phyloP scores from a whole-genome alignment of 92 coral and sea anemone species.

The Metridium senile region DNA sequence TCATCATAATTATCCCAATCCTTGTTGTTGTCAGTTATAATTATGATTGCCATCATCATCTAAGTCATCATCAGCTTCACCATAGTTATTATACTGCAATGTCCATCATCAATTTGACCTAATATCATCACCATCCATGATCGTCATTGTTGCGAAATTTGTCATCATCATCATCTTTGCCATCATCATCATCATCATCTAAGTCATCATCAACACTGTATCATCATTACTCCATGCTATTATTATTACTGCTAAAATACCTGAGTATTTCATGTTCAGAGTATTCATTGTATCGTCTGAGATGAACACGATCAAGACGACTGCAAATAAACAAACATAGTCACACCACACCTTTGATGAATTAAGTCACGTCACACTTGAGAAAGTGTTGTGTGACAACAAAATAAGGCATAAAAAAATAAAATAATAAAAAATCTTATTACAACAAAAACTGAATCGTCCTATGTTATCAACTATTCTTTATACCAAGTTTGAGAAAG shows the following conservation, averaged over 20 bases:
- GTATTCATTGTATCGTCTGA: constrained; percentile 89
- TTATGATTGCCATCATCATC: too few relatives aligned
- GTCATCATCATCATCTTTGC: not conserved
- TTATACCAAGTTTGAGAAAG: too few relatives aligned
- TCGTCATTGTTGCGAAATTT: too few relatives aligned
- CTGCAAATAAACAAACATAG: constrained; percentile 46
- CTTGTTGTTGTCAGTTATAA: too few relatives aligned
- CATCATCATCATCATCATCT: not conserved
- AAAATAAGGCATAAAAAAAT: not conserved
- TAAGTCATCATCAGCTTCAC: too few relatives aligned
- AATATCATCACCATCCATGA: too few relatives aligned
- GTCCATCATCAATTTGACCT: too few relatives aligned
- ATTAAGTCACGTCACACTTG: not conserved
- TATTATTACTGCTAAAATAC: constrained; percentile 32
- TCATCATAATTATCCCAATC: too few relatives aligned
- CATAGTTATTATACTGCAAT: too few relatives aligned
- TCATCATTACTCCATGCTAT: too few relatives aligned
- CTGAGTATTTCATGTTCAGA: constrained; percentile 90
- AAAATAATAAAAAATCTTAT: not conserved
- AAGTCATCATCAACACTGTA: not conserved
- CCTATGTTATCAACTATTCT: too few relatives aligned
- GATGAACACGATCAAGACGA: constrained; percentile 91
- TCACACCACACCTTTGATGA: not conserved
- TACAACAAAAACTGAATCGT: too few relatives aligned
- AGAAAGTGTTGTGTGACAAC: not conserved